Evolutionary conservation across 2,888 invertebrate species (phyloP).

Genomic region (Tortricodes alternella): DNA sequence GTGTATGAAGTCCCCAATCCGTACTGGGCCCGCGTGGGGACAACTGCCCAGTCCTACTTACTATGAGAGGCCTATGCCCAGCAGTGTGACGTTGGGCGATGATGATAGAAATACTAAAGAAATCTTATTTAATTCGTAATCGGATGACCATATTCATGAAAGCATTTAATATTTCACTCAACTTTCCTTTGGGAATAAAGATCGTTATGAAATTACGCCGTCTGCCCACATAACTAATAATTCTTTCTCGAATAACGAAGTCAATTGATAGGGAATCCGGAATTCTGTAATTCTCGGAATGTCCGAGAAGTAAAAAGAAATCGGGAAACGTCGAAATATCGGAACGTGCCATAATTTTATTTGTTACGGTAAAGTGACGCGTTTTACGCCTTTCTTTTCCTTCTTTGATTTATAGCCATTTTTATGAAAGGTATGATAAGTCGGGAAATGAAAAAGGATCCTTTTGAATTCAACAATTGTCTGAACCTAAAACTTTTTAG

Average conservation of each 20-base stretch:
- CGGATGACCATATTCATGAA: no score
- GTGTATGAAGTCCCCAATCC: no score
- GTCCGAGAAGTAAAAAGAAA: neutral
- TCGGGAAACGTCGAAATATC: neutral
- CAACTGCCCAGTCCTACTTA: no score
- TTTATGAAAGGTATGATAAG: neutral
- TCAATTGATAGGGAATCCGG: neutral
- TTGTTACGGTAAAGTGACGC: slow-evolving; percentile 38
- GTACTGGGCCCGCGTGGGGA: no score
- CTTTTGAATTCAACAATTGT: neutral
- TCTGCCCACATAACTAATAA: neutral
- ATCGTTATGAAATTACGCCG: neutral
- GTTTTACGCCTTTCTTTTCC: slow-evolving; percentile 19
- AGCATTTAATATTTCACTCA: neutral
- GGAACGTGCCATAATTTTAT: slow-evolving; percentile 30
- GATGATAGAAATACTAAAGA: neutral
- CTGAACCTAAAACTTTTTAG: no score
- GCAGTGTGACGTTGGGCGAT: no score
- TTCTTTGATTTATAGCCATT: slow-evolving; percentile 10
- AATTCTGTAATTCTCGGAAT: no score
- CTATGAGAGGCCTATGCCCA: no score
- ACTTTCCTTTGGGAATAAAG: neutral
- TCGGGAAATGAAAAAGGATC: slow-evolving; percentile 3
- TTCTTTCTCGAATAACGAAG: neutral
- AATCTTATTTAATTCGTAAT: no score